A percentile compares a stretch with the other conserved stretches of the same genome.
These are phyloP conservation scores for Sylvilagus bachmani DNA, from an alignment of 2,113 vertebrate species.

Conservation along the genomic window DNA sequence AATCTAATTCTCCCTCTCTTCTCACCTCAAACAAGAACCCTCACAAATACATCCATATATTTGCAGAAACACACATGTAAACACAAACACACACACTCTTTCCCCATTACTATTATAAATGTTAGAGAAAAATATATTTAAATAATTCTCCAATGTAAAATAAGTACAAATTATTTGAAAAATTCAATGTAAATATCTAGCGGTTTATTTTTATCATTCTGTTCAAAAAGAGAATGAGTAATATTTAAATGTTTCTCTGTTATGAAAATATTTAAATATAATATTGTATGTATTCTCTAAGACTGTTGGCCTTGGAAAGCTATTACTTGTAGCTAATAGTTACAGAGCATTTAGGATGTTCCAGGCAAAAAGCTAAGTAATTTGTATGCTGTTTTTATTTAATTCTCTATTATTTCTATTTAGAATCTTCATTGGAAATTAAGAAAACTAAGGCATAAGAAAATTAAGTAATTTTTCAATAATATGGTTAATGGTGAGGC, in stretches of 20 bases:
- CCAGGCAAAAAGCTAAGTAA: background rate
- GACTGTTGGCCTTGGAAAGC: background rate
- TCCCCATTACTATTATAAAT: background rate
- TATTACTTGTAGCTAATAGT: background rate
- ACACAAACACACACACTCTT: background rate
- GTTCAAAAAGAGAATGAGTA: background rate
- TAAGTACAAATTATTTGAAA: background rate
- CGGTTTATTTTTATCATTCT: background rate
- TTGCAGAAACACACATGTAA: background rate
- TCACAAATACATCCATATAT: background rate
- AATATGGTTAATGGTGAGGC: background rate
- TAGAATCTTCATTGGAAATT: background rate
- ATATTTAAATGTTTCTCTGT: background rate
- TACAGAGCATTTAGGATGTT: background rate
- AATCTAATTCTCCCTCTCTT: background rate
- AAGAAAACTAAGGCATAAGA: background rate
- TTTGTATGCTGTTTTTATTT: background rate
- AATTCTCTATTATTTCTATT: background rate
- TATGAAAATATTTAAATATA: background rate
- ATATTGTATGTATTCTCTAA: background rate
- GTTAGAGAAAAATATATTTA: background rate
- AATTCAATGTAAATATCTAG: background rate
- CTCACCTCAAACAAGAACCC: background rate
- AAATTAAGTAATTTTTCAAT: background rate
- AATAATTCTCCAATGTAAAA: background rate